Base-by-base conservation (phyloP, 2,113 vertebrate species). In the Oryctolagus cuniculus region DNA sequence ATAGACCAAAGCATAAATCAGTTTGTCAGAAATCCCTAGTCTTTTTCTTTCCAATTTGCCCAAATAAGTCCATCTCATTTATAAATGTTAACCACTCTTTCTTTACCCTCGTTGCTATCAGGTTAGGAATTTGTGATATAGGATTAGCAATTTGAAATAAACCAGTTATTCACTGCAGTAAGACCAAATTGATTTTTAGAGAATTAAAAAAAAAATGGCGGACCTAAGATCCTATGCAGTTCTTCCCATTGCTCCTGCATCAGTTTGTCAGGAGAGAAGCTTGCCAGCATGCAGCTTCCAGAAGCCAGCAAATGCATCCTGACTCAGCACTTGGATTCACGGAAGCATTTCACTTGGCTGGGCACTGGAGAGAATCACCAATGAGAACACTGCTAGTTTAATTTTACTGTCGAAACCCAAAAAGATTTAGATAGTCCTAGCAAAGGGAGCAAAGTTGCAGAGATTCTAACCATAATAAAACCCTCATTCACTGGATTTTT, bases 1-100 rank as follows among this genome's bases (percentile, higher is more conserved):
- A 10, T 79, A 83, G 53, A 63, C 69, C 64, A 91, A 91, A 72
- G 24, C n/a, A 80, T 83, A 87, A 90, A 83, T 89, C 70, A 83
- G 16, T 74, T 87, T 72, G 67, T 90, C 31, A 70, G 75, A 93
- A 92, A 80, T 91, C 53, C 11, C 83, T 36, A 63, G 15, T 78
- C 55, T 49, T 96, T 87, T 74, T 69, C 55, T 80, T 90, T 93
- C 38, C 58, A 86, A n/a, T 95, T 94, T 89, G 81, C 53, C 63
- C 49, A 80, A 75, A 77, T 91, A 89, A 95, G 21, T 83, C 95
- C 58, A 82, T 87, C 38, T 78, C 49, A 90, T 91, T 96, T 90
- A 53, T 92, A 89, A 94, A 83, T 86, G 34, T 94, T 95, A 51
- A 64, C 19, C 6, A 53, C 24, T 67, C 58, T 34, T 91, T 79